These are phyloP conservation scores for Pogoniulus pusillus DNA, from an alignment of 2,797 vertebrate genomes.

Conservation along the genomic window DNA sequence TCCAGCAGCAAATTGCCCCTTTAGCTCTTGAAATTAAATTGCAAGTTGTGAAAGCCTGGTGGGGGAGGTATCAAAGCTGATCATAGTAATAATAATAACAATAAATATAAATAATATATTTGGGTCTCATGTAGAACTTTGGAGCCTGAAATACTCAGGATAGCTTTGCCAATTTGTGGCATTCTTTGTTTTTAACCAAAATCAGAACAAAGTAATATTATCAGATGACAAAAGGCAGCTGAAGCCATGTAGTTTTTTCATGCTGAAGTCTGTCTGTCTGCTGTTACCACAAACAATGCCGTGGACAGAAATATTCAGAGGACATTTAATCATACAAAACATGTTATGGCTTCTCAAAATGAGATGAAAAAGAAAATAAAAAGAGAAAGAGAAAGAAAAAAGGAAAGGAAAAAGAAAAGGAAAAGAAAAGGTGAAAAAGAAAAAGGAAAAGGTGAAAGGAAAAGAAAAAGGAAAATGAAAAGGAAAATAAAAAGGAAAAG, in stretches of 20 bases:
- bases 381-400: no score
- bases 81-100: conserved; percentile 23
- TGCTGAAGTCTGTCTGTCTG: conserved; percentile 20
- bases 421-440: no score
- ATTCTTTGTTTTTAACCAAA: neutral
- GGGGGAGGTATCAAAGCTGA: conserved; percentile 7
- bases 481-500: no score
- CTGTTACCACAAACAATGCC: conserved; percentile 33
- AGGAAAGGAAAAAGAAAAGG: no score
- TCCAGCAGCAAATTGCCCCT: neutral
- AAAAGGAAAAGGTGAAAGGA: no score
- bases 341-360: neutral
- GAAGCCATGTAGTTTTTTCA: neutral
- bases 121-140: conserved; percentile 40
- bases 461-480: no score
- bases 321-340: conserved; percentile 25
- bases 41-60: conserved; percentile 4
- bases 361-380: no score
- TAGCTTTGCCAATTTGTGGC: neutral
- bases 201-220: conserved; percentile 49
- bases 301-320: conserved; percentile 6
- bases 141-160: conserved; percentile 7
- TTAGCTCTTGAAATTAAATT: conserved; percentile 20
- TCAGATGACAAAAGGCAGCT: conserved; percentile 57
- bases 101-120: no score